A percentile compares a stretch with the other conserved stretches of the same genome.
Conservation (phyloP, 2,113 vertebrate genomes). For the Phyllostomus hastatus region DNA sequence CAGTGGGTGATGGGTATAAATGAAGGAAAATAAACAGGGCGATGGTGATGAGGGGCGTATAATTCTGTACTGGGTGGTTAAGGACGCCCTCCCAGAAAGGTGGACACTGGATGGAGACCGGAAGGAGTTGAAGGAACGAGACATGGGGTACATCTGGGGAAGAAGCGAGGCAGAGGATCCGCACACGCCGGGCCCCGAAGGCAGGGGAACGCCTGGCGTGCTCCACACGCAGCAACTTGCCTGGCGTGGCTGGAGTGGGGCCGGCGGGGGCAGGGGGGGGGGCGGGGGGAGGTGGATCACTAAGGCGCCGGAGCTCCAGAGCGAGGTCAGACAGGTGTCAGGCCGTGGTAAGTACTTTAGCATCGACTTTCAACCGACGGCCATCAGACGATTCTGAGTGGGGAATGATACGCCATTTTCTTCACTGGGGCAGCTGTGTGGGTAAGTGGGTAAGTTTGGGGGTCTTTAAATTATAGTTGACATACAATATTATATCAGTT, state of each 20-base stretch:
- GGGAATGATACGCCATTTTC: not conserved
- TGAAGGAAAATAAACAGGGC: not conserved
- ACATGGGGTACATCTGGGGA: not conserved
- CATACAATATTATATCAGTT: no score
- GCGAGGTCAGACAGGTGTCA: not conserved
- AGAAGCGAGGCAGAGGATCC: not conserved
- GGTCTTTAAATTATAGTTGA: no score
- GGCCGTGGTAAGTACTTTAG: not conserved
- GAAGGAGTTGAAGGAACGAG: not conserved
- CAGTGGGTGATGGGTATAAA: not conserved
- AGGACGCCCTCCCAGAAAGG: not conserved
- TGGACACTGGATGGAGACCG: not conserved
- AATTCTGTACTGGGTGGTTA: not conserved
- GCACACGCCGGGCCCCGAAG: not conserved
- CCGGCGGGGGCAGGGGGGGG: fast-evolving
- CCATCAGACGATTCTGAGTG: not conserved
- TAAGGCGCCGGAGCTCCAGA: not conserved
- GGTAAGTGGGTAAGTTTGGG: no score
- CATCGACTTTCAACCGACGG: not conserved
- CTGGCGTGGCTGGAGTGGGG: not conserved
- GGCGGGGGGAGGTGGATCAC: not conserved
- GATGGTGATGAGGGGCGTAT: not conserved
- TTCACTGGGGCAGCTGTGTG: not conserved
- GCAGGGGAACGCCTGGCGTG: not conserved
- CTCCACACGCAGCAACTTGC: not conserved